These are phyloP conservation scores for Elysia crispata DNA, from an alignment of 2,888 invertebrate genomes.

Conservation along the genomic window DNA sequence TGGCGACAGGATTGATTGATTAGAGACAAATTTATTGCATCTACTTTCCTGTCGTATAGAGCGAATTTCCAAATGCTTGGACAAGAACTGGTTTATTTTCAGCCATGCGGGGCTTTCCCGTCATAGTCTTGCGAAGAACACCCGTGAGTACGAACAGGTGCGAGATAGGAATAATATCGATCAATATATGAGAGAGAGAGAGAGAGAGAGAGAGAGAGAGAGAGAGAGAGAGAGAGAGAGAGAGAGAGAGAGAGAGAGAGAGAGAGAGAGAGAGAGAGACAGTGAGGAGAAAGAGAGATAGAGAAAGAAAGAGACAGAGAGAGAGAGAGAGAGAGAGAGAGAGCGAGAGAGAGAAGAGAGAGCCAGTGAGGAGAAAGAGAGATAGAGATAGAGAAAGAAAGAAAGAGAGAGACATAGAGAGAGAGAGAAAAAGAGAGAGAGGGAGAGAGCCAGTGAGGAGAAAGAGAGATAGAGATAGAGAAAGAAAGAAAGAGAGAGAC, in stretches of 20 bases:
- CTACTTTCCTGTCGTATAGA: neutral
- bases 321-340: neutral
- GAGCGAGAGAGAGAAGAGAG: neutral
- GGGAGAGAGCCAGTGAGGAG: neutral
- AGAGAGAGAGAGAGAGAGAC: neutral
- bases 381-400: constrained; percentile 1
- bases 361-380: neutral
- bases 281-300: constrained; percentile 13
- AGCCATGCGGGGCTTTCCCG: too few species aligned
- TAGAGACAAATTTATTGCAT: neutral
- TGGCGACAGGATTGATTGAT: neutral
- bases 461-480: neutral
- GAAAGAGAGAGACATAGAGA: neutral
- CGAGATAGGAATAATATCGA: neutral
- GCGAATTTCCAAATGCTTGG: too few species aligned
- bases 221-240: constrained; percentile 29
- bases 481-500: neutral
- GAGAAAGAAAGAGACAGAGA: constrained; percentile 12
- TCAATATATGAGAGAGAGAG: neutral
- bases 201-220: neutral
- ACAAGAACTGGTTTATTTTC: too few species aligned
- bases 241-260: constrained; percentile 23
- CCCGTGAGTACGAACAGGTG: neutral
- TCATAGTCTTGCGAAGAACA: neutral
- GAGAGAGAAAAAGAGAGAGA: neutral